Base-by-base conservation (phyloP, 1,140 invertebrate species). In the Chrysoperla carnea region DNA sequence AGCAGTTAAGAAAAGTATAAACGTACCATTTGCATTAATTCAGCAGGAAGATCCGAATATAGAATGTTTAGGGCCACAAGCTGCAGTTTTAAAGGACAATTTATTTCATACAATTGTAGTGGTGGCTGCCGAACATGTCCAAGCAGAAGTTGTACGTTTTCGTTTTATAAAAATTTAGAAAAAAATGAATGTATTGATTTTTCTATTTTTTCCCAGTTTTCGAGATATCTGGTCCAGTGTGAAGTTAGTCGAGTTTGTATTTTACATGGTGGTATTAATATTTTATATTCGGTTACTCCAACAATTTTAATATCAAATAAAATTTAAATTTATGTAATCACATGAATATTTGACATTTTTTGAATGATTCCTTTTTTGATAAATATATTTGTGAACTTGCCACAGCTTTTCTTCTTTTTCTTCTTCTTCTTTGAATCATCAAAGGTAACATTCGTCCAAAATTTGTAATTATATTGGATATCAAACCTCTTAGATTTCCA, bases 1-100 rank as follows among this genome's bases (percentile, higher is more conserved):
- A 37, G 73, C 78, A 49, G 67, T 92, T 36, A 70, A 72, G 13
- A 72, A 74, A 8, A 91, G 87, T 60, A 75, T 91, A 29, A 93
- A 91, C 58, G 80, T 92, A 57, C 86, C 85, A 9, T 84, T 84
- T 58, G 75, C 74, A 35, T 80, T 75, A 35, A 78, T 87, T 6
- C 78, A 67, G 58, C 73, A 75, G 53, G 77, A 69, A 15, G 71
- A 79, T 48, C 62, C 66, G 59, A 61, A 72, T 50, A 52, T 78
- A 33, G 65, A 78, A 52, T 64, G 67, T 8, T 57, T 83, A 0
- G 74, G 76, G 12, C 63, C 73, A 2, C 74, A 82, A 47, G 67
- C 70, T n/a, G 63, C 64, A 33, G 58, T 62, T 48, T 51, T 79
- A 55, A 64, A 74, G 57, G 56, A 67, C 48, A 59, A 66, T 63